These are phyloP conservation scores for Danio albolineatus DNA, from an alignment of 2,797 vertebrate genomes.

Conservation along the genomic window DNA sequence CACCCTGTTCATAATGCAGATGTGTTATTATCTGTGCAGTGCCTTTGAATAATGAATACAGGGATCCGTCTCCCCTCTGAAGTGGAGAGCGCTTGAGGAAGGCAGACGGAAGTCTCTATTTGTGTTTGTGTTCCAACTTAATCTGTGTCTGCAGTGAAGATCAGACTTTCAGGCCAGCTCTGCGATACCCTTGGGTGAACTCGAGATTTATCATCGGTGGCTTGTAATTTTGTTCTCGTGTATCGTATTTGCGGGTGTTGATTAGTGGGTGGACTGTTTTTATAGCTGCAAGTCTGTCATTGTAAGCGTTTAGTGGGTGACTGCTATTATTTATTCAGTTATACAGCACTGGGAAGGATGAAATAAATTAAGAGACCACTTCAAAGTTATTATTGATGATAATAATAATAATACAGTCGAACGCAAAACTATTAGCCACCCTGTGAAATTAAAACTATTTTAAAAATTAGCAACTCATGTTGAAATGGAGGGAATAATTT, in stretches of 20 bases:
- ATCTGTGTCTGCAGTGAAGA: neutral
- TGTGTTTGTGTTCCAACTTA: conserved; percentile 11
- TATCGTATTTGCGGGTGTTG: neutral
- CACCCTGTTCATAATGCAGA: conserved; percentile 15
- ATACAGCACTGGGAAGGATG: neutral
- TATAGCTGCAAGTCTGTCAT: conserved; percentile 10
- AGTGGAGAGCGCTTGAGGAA: neutral
- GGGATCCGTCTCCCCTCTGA: conserved; percentile 7
- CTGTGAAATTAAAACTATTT: no score
- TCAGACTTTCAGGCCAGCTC: neutral
- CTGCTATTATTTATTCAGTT: neutral
- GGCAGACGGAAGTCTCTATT: conserved; percentile 24
- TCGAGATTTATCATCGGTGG: neutral
- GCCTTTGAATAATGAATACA: conserved; percentile 42
- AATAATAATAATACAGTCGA: no score
- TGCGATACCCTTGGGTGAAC: neutral
- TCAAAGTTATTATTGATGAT: no score
- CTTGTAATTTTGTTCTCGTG: neutral
- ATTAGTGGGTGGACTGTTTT: conserved; percentile 25
- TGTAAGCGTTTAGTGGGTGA: conserved; percentile 2
- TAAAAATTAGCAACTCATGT: no score
- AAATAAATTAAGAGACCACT: no score
- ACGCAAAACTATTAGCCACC: no score
- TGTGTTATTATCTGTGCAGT: conserved; percentile 26
- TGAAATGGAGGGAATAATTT: no score